Percentiles rank a stretch among this genome's conserved stretches.
Conservation (phyloP, 2,113 vertebrate genomes). For the Neolamprologus cancellatus region DNA sequence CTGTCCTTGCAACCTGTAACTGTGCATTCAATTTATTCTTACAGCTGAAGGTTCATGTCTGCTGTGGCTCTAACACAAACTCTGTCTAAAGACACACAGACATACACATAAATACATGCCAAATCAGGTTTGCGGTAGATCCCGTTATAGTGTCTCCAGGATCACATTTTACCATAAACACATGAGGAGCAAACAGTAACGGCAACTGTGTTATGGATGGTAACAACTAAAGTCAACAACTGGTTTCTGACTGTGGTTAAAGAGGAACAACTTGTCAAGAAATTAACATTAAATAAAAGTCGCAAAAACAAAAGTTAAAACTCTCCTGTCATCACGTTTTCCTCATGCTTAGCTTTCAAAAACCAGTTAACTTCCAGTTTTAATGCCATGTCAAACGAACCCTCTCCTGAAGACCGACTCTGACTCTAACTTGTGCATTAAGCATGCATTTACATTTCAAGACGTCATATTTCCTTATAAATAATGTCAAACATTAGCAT, state of each 20-base stretch:
- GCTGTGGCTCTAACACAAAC: neutral
- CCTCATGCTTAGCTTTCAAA: neutral
- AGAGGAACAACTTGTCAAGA: neutral
- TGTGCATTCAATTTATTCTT: neutral
- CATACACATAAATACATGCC: neutral
- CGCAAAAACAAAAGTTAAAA: neutral
- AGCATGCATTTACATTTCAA: neutral
- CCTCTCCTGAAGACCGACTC: neutral
- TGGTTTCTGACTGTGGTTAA: neutral
- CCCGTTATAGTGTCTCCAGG: neutral
- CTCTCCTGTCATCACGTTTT: neutral
- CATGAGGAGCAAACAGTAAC: neutral
- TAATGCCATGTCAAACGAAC: neutral
- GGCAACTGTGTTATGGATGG: neutral
- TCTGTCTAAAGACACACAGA: neutral
- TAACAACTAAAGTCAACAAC: neutral
- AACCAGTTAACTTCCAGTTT: neutral
- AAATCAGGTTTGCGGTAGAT: neutral
- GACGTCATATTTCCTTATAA: neutral
- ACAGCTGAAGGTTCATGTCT: neutral
- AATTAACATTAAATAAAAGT: neutral
- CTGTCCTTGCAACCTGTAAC: neutral
- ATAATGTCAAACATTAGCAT: neutral
- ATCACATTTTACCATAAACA: neutral
- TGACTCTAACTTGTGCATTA: neutral